Evolutionary conservation across 2,797 vertebrate genomes (phyloP), one percentile per base, ranked within the genome.

Genomic region (Sitta carolinensis): DNA sequence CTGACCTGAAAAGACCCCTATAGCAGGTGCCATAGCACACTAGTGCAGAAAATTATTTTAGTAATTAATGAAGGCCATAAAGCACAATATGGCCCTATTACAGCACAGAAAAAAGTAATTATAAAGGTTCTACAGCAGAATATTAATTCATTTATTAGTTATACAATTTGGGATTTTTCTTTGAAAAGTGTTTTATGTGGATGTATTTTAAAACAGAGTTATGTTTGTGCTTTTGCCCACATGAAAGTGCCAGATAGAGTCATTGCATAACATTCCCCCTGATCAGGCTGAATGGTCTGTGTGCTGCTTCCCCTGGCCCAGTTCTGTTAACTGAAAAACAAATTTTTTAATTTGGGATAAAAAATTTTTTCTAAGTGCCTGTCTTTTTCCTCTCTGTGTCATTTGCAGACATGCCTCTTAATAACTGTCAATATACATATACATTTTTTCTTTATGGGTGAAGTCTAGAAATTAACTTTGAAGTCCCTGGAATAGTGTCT

Each of bases 31-130:
- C 94, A 51, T 84, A 63, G 70, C 70, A 95, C 29, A 11, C 76
- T 93, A 42, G 73, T 91, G 77, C 40, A 87, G 86, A 69, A 96
- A 87, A 84, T 32, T 59, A 36, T 87, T 93, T 95, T 93, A 95
- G 96, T 95, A 96, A 97, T 94, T 96, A 79, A 93, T 82, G 80
- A 83, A 86, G 59, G 43, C 1, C 29, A 66, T 69, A 93, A 96
- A 84, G 64, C 54, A 48, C 48, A 93, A 48, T 61, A 26, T 63
- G 63, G 66, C 32, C 61, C 51, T 94, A 40, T 79, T 76, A 40
- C 20, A 87, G 11, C 14, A 30, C 18, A 62, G 26, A 32, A 94
- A 54, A 73, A 95, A 78, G 59, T 62, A 95, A 94, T 94, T 94
- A 61, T 87, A 85, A 64, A 64, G 30, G 50, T 82, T 68, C 32